Evolutionary conservation across 2,888 invertebrate species (phyloP).

Genomic region (Celastrina argiolus): DNA sequence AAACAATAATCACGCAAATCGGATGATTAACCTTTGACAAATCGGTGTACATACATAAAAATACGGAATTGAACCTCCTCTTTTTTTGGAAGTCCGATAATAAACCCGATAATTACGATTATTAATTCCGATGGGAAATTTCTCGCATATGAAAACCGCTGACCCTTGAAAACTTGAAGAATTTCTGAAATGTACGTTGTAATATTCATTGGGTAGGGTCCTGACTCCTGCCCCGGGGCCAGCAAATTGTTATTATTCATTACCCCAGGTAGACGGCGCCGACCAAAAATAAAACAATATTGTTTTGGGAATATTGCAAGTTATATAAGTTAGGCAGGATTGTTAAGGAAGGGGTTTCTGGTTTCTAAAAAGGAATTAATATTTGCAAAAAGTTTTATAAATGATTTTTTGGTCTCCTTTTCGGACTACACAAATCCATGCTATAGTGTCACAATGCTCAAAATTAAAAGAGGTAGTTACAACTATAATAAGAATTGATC

Average conservation of each 20-base stretch:
- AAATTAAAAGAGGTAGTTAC: too few relatives aligned
- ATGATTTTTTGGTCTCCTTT: too few relatives aligned
- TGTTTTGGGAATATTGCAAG: neutral
- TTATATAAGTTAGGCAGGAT: neutral
- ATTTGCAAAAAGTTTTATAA: too few relatives aligned
- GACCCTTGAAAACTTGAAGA: neutral
- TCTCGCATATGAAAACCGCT: neutral
- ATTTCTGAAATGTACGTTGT: conserved; percentile 10
- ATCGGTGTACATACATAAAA: too few relatives aligned
- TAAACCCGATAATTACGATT: too few relatives aligned
- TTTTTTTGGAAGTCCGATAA: too few relatives aligned
- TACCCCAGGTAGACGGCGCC: neutral
- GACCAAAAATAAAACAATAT: conserved; percentile 8
- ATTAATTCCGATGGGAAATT: neutral
- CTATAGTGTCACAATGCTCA: too few relatives aligned
- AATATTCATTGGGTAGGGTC: conserved; percentile 10
- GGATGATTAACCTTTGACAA: too few relatives aligned
- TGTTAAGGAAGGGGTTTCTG: neutral
- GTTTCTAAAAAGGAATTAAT: neutral
- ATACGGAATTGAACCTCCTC: too few relatives aligned
- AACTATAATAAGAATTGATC: too few relatives aligned
- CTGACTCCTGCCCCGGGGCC: neutral
- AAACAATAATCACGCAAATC: too few relatives aligned
- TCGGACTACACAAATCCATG: too few relatives aligned
- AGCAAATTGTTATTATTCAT: conserved; percentile 16